Base-by-base conservation (phyloP, 2,113 vertebrate species). In the Murina feae region DNA sequence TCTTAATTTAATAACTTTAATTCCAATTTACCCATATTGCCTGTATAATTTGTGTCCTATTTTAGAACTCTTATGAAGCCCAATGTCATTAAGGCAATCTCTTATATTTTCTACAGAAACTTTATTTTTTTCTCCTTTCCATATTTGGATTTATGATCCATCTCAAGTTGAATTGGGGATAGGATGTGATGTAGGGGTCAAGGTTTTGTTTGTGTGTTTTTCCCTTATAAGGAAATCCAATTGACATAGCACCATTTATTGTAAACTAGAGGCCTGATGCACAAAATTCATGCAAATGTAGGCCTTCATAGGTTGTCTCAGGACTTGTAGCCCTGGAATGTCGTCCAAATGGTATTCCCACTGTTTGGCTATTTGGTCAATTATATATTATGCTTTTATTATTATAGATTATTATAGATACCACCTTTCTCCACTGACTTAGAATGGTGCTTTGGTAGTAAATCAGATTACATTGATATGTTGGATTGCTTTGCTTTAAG, bases 1-100 rank as follows among this genome's bases (percentile, higher is more conserved):
- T 89, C 39, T 69, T 78, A 60, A 69, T 60, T 85, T 89, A 83
- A 69, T 84, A 9, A 85, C 55, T 92, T 92, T 86, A 63, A 85
- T n/a, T 51, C 11, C 51, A 76, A 69, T n/a, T 78, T n/a, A 71
- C 21, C 9, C 58, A 28, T 9, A 85, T 51, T 69, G 79, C 49
- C 51, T 63, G 37, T 51, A 37, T 42, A n/a, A 75, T 55, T 44
- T 89, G 69, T 84, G 3, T 68, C 25, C 30, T 69, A 25, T 49
- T 81, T 76, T 58, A 89, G 49, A 78, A 74, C 7, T 32, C 60
- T 89, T 76, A 32, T 13, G 1, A 47, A 39, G 30, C 21, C 25
- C 51, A 28, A 51, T 3, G 20, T 75, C 63, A 89, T 51, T 28
- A 84, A 75, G 44, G 35, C 53, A 76, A 44, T 79, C 32, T 20